Evolutionary conservation across 2,113 vertebrate genomes (phyloP).

Genomic region (Pteruthius melanotis): DNA sequence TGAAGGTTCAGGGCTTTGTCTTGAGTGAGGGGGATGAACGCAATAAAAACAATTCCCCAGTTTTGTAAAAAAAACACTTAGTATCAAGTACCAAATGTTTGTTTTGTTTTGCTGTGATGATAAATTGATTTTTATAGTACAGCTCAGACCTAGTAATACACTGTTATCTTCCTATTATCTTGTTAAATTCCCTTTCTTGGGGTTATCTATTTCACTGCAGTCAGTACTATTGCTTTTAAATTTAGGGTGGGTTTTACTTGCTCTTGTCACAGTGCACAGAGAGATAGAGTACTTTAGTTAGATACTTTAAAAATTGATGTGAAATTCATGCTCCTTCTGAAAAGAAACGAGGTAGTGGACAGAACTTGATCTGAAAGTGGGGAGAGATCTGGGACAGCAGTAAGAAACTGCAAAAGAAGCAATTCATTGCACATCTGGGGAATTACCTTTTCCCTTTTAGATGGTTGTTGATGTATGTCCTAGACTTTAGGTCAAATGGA

Average conservation of each 20-base stretch:
- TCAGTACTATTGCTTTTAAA: slow-evolving; percentile 31
- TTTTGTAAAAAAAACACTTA: not conserved
- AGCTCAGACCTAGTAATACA: slow-evolving; percentile 12
- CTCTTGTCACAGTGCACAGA: not conserved
- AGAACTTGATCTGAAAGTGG: not conserved
- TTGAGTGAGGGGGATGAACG: not conserved
- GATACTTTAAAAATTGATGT: slow-evolving; percentile 42
- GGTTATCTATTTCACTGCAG: slow-evolving; percentile 40
- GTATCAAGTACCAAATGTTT: not conserved
- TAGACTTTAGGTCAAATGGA: not conserved
- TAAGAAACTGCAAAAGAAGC: not conserved
- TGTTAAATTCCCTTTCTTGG: slow-evolving; percentile 63
- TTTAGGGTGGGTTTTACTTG: slow-evolving; percentile 30
- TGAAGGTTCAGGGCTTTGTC: too few relatives aligned
- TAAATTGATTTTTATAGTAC: slow-evolving; percentile 47
- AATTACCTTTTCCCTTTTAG: not conserved
- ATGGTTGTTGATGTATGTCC: not conserved
- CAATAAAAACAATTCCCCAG: not conserved
- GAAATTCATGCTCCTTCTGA: slow-evolving; percentile 3
- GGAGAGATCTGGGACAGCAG: not conserved
- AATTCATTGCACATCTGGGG: not conserved
- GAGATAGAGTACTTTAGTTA: not conserved
- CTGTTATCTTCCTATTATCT: slow-evolving; percentile 54
- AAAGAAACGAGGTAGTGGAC: not conserved
- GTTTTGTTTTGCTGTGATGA: slow-evolving; percentile 44